phyloP scores from a whole-genome alignment of 2,797 vertebrate genomes.

The Ctenopoma multispine region DNA sequence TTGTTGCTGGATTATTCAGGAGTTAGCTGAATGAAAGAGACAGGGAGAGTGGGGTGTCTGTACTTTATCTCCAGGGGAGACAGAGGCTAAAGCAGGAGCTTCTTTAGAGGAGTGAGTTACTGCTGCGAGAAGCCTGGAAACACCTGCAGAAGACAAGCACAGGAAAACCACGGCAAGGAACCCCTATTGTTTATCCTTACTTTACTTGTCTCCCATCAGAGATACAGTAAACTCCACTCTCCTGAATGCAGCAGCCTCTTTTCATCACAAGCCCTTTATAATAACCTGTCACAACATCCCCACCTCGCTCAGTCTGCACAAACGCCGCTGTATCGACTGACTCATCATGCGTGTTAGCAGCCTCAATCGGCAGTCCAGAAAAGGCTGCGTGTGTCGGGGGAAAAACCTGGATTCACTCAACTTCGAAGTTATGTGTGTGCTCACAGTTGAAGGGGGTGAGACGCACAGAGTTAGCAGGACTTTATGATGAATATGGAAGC shows the following conservation, averaged over 20 bases:
- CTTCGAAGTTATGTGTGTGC: constrained; percentile 72
- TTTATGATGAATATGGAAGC: constrained; percentile 92
- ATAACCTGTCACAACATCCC: constrained; percentile 38
- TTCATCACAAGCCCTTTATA: constrained; percentile 29
- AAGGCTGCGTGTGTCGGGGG: constrained; percentile 30
- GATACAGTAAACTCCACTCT: constrained; percentile 36
- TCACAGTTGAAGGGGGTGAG: constrained; percentile 57
- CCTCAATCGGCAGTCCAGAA: constrained; percentile 28
- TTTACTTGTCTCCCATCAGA: constrained; percentile 19
- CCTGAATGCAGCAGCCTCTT: constrained; percentile 33
- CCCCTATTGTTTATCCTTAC: constrained; percentile 49
- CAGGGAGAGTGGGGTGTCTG: constrained; percentile 72
- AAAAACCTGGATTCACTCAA: constrained; percentile 57
- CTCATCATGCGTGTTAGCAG: constrained; percentile 22
- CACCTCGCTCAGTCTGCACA: constrained; percentile 18
- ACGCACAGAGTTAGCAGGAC: constrained; percentile 82
- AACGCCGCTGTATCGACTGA: constrained; percentile 10
- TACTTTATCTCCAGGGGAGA: constrained; percentile 78
- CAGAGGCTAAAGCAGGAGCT: constrained; percentile 65
- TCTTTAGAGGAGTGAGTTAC: constrained; percentile 74
- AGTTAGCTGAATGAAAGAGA: constrained; percentile 81
- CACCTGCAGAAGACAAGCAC: constrained; percentile 76
- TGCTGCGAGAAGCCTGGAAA: constrained; percentile 62
- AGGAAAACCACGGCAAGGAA: constrained; percentile 37
- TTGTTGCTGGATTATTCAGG: constrained; percentile 93